Base-by-base conservation (phyloP, 2,797 vertebrate genomes). In the Megaceryle alcyon region DNA sequence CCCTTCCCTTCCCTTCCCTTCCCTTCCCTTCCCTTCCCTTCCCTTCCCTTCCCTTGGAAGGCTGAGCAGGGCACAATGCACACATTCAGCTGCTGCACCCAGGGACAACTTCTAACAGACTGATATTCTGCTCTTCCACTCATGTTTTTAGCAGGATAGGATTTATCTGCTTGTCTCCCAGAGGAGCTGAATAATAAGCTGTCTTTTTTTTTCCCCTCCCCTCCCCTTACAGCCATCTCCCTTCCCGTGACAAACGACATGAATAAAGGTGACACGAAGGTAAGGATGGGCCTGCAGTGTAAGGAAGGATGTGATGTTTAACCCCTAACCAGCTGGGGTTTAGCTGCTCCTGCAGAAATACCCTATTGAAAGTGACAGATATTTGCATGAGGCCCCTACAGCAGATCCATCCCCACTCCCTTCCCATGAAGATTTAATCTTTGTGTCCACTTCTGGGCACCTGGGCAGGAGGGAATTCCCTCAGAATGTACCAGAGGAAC, bases 251-350 rank as follows among this genome's bases (percentile, higher is more conserved):
- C 94, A 93, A 98, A 96, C 22, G 97, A 97, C 77, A 77, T 96
- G 97, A 96, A 92, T 97, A 98, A 98, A 95, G 97, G 96, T 18
- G 98, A 98, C 92, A 92, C 97, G 2, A 97, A 98, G 98, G 98
- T 98, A 98, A 98, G 98, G 79, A 86, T 79, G 64, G 66, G 23
- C 6, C 20, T 59, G 14, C 51, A 65, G 39, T 44, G 17, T n/a
- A 90, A 83, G 39, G 20, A 26, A 33, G 6, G 18, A 31, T 77
- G 37, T 68, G 14, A 53, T 69, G 7, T 83, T 91, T 91, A 59
- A 59, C 17, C 20, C 14, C 3, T 31, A n/a, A 2, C 8, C 82
- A 15, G 5, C 9, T 91, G 53, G 33, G 4, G 78, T 86, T 18
- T 68, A 41, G 25, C 28, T 5, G 3, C 16, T 79, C 7, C 57